Base-by-base conservation (phyloP, 1,140 invertebrate genomes). In the Drosophila subobscura region DNA sequence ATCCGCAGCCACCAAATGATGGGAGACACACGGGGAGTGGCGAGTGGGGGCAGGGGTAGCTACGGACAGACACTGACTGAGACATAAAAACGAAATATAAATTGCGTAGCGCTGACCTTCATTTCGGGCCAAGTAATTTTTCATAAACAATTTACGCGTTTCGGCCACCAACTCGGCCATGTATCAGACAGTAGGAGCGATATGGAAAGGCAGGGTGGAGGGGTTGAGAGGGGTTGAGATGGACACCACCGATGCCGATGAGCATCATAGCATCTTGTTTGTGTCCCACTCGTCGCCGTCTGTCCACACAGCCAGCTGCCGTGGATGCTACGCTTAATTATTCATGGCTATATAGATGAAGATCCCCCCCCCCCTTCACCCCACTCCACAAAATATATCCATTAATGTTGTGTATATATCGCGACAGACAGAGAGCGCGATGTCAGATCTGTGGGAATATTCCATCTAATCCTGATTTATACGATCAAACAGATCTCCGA, bases 111-210 rank as follows among this genome's bases (percentile, higher is more conserved):
- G 77, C 55, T 85, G 81, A 85, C 81, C 81, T 85, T 85, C 81
- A 85, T 81, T 86, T 86, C 81, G 70, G 81, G 74, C 81, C 77
- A 85, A 85, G 81, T 85, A 85, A 85, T 85, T 85, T 85, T 85
- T 85, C 81, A 85, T 85, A 85, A 85, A 88, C 81, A 85, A 86
- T 85, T 86, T 85, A 85, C 81, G 81, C 81, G 83, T 85, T 85
- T 86, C 80, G 59, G 29, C 52, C 65, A 56, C 33, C 33, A 12
- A 40, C 33, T 22, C 20, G 54, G 57, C 10, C 22, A 52, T 51
- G 50, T 33, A 16, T 27, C 6, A 46, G 10, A 5, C 10, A 37
- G 27, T 10, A 6, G 6, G 8, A 12, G 6, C 0, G 3, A n/a
- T n/a, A 64, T 25, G 14, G 33, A 3, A 27, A 33, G 40, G 25